Evolutionary conservation across 2,888 invertebrate genomes (phyloP), one percentile per base, ranked within the genome.

Genomic region (Leptinotarsa juncta): DNA sequence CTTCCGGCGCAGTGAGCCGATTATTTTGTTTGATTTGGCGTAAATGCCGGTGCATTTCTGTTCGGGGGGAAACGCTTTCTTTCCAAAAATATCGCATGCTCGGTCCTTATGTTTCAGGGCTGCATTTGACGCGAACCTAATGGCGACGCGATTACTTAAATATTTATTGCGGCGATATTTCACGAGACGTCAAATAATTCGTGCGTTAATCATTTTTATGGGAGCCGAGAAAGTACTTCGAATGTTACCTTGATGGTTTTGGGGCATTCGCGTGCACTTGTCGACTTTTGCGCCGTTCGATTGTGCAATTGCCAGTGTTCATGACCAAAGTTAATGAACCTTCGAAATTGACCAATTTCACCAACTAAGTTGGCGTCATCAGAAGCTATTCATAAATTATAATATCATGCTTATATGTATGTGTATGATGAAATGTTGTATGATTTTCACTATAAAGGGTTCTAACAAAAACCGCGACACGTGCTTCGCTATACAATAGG

Each of bases 1-100:
- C 74, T 81, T 72, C 77, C 74, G 74, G 75, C 69, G 76, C 75
- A 77, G 66, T 78, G 80, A 80, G 79, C 79, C 81, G 82, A 82
- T 82, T 82, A 82, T 81, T 82, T 80, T 82, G 81, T 81, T 82
- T 82, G 82, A 82, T 81, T 82, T 82, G 79, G 77, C 78, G 77
- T 74, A 81, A 80, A 81, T 78, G 75, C 76, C 79, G 77, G 74
- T 81, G 78, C 79, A 78, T 74, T 78, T 77, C 72, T 42, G 66
- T 14, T 67, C 49, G 53, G 32, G 67, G 50, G 26, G 53, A 53
- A 48, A 66, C 20, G 66, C 50, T 66, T 66, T 66, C 51, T 50
- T 48, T 55, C 42, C 16, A 50, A 68, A 70, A 77, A 73, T 65
- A 79, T 78, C 69, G 78, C 81, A 78, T 77, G 79, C 76, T 72